Conservation (phyloP, 2,113 vertebrate species). For the Balaenoptera acutorostrata region DNA sequence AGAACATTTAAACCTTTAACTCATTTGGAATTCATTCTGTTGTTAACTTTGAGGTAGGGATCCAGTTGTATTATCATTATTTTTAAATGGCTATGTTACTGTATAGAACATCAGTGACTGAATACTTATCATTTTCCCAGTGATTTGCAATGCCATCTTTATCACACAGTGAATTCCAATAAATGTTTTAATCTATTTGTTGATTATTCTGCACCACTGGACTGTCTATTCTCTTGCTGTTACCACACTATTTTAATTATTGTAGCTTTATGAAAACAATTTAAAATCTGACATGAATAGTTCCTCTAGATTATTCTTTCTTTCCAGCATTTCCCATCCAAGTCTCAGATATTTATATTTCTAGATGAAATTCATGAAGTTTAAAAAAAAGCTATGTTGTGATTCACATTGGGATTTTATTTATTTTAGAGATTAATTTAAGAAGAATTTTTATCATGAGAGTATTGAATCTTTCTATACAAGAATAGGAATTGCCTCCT, state of each 20-base stretch:
- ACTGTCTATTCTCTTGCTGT: background rate
- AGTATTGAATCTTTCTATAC: background rate
- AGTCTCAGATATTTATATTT: slow-evolving; percentile 6
- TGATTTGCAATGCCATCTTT: background rate
- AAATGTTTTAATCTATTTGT: background rate
- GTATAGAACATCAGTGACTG: background rate
- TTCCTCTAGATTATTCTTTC: background rate
- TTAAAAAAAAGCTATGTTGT: background rate
- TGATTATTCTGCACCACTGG: background rate
- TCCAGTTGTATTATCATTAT: background rate
- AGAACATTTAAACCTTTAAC: background rate
- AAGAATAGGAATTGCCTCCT: background rate
- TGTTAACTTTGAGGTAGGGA: background rate
- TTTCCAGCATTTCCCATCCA: background rate
- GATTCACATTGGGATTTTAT: background rate
- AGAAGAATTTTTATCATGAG: background rate
- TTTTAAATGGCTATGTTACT: background rate
- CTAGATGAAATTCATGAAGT: background rate
- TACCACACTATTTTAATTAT: background rate
- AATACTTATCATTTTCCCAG: background rate
- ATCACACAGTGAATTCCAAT: background rate
- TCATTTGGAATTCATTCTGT: background rate
- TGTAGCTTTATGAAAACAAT: background rate
- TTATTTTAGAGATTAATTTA: background rate
- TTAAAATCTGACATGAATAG: slow-evolving; percentile 2